phyloP scores from a whole-genome alignment of 1,140 invertebrate species.

The Bombyx mori region DNA sequence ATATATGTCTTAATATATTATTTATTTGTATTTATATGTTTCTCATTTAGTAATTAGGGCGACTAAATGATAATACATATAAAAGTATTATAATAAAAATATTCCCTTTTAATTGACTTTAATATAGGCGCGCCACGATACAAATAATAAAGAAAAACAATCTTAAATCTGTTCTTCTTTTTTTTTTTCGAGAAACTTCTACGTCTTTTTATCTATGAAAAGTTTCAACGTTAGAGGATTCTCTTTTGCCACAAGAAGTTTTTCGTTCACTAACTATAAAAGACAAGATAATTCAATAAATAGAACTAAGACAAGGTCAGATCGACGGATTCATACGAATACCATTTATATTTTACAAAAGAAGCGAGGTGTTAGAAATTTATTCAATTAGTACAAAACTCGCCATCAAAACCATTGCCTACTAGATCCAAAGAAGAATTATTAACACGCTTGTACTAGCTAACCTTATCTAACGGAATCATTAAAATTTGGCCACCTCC shows the following conservation, averaged over 20 bases:
- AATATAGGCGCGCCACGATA: slow-evolving; percentile 29
- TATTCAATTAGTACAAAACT: no score
- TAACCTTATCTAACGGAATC: no score
- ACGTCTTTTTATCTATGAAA: slow-evolving; percentile 43
- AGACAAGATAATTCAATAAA: no score
- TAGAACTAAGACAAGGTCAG: no score
- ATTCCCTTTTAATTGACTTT: slow-evolving; percentile 39
- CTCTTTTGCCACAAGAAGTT: slow-evolving; percentile 1
- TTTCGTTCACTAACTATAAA: not conserved
- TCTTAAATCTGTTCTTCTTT: slow-evolving; percentile 21
- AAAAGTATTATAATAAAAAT: slow-evolving; percentile 47
- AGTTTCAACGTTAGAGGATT: slow-evolving; percentile 27
- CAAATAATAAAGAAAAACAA: slow-evolving; percentile 22
- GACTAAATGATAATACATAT: slow-evolving; percentile 69
- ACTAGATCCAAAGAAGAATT: no score
- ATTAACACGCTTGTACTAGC: no score
- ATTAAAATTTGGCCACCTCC: no score
- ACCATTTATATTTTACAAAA: no score
- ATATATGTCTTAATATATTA: slow-evolving; percentile 1
- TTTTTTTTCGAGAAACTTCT: slow-evolving; percentile 23
- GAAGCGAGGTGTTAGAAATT: no score
- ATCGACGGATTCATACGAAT: no score
- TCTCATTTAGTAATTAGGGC: slow-evolving; percentile 67
- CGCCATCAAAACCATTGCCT: no score
- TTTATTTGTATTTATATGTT: slow-evolving; percentile 45